Evolutionary conservation across 1,140 invertebrate species (phyloP), one percentile per base, ranked within the genome.

Genomic region (Phenacoccus solenopsis): DNA sequence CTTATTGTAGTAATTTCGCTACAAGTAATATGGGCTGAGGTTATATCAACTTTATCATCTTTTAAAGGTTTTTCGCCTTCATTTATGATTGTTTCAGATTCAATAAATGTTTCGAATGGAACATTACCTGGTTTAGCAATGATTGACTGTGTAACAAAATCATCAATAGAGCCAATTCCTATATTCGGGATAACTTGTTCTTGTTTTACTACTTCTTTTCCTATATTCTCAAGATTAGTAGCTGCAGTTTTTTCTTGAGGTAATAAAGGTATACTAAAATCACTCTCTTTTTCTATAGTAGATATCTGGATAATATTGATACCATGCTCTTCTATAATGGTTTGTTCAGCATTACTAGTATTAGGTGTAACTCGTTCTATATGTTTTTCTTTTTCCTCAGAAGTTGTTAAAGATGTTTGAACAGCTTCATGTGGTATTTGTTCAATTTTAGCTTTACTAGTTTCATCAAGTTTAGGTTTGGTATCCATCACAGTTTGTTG

Each of bases 101-200:
- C 77, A 69, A 81, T 76, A 25, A 85, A 72, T 72, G 81, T 78
- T 76, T 85, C 83, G 32, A 81, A 80, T 27, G 80, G 78, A 28
- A 80, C 27, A 24, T 76, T 75, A 61, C 75, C 74, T 74, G 70
- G 38, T 16, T 71, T 71, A 10, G 78, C 78, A 67, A 70, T 67
- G 12, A 70, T 75, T 35, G 49, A n/a, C 20, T 27, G 27, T n/a
- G 21, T 61, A 28, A 70, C 21, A 56, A 75, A 73, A 28, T 75
- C 68, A 28, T 67, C 74, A 16, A 74, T 70, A 24, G 71, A 64
- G 22, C 74, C 75, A 7, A 75, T 25, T 64, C 69, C 68, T 67
- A 71, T 57, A 67, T 72, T 73, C 28, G 75, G 67, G 21, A 75
- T n/a, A 13, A 76, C 69, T 27, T 24, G 3, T 5, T 64, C 25